Percentiles rank a stretch among this genome's conserved stretches.
Evolutionary conservation across 2,113 vertebrate genomes (phyloP).

Genomic region (Lontra canadensis): DNA sequence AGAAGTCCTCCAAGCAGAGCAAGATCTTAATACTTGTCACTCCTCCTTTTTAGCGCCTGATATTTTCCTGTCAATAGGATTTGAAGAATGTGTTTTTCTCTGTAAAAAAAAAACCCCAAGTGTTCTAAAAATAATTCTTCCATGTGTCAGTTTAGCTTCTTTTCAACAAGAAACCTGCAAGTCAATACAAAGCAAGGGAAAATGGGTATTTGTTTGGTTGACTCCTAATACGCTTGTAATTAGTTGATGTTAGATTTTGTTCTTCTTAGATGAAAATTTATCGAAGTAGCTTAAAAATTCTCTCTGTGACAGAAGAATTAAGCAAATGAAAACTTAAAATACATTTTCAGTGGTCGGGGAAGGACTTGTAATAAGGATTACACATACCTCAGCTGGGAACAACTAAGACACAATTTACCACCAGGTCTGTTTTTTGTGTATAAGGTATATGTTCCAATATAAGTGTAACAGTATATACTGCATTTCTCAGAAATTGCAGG

Average conservation of each 20-base stretch:
- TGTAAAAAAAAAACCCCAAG: not conserved
- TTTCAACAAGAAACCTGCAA: conserved; percentile 8
- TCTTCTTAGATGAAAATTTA: conserved; percentile 24
- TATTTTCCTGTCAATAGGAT: not conserved
- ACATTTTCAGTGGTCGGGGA: not conserved
- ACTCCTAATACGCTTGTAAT: not conserved
- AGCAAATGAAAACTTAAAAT: not conserved
- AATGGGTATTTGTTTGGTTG: not conserved
- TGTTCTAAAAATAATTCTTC: not conserved
- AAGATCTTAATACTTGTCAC: conserved; percentile 2
- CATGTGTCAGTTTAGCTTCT: not conserved
- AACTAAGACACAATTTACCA: not conserved
- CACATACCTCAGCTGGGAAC: not conserved
- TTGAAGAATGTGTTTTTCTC: not conserved
- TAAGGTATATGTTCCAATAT: not conserved
- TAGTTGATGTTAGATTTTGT: not conserved
- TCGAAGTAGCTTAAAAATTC: not conserved
- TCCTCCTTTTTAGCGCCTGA: not conserved
- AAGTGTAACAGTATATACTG: not conserved
- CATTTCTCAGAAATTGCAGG: not conserved
- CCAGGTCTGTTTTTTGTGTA: not conserved
- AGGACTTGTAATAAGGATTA: not conserved
- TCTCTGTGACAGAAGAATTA: conserved; percentile 23
- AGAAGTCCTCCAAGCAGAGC: not conserved
- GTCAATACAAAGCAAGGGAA: not conserved